phyloP scores from a whole-genome alignment of 2,888 invertebrate species.

The Gastracanthus pulcherrimus region DNA sequence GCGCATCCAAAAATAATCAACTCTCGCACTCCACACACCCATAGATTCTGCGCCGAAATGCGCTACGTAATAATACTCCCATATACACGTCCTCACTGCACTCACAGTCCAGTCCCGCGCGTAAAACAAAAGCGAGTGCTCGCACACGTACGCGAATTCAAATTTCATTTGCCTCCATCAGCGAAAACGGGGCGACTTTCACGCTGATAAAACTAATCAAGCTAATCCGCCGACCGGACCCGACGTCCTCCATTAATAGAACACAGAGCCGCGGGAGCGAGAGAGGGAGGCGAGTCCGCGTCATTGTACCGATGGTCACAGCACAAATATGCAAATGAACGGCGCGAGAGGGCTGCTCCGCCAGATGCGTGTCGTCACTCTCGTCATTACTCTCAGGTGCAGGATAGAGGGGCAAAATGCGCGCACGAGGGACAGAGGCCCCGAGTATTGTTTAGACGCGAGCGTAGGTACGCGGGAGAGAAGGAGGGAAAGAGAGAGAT shows the following conservation, averaged over 20 bases:
- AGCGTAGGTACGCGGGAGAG: too few relatives aligned
- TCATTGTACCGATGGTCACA: constrained; percentile 32
- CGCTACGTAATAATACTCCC: neutral
- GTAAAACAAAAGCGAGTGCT: constrained; percentile 10
- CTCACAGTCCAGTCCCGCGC: neutral
- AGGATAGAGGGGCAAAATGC: constrained; percentile 44
- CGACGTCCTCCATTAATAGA: constrained; percentile 28
- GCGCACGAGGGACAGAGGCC: neutral
- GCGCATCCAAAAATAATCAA: constrained; percentile 31
- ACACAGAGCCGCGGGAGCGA: neutral
- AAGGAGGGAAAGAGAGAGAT: too few relatives aligned
- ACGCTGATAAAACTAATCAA: constrained; percentile 56
- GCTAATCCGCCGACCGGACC: constrained; percentile 48
- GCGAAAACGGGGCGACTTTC: constrained; percentile 25
- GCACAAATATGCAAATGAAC: constrained; percentile 63
- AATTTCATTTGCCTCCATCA: constrained; percentile 38
- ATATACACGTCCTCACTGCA: too few relatives aligned
- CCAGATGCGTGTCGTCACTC: constrained; percentile 61
- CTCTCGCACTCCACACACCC: neutral
- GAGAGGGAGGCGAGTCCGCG: neutral
- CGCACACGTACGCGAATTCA: constrained; percentile 23
- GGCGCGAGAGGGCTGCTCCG: constrained; percentile 5
- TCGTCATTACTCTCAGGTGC: constrained; percentile 56
- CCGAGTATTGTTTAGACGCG: constrained; percentile 64
- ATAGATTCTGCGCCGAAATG: neutral